A percentile compares a stretch with the other conserved stretches of the same genome.
Conservation (phyloP, 1,140 invertebrate species). For the Drosophila micromelanica region DNA sequence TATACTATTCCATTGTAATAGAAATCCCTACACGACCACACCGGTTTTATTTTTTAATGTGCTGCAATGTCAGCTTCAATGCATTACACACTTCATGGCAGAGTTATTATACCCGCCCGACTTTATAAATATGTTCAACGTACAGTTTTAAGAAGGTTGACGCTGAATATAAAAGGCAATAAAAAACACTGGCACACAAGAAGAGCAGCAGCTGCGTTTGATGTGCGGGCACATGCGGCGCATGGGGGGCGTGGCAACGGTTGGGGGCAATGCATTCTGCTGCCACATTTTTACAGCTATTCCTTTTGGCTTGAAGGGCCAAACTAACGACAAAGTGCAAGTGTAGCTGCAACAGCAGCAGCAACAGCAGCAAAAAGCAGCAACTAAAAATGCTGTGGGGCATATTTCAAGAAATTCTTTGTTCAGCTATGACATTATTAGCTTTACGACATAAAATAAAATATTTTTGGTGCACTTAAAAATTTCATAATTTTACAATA, state of each 20-base stretch:
- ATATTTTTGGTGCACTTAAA: background rate
- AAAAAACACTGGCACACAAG: background rate
- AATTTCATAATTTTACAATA: slow-evolving; percentile 4
- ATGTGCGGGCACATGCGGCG: slow-evolving; percentile 37
- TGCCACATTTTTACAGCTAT: slow-evolving; percentile 43
- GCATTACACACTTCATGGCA: background rate
- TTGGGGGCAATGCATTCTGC: slow-evolving; percentile 39
- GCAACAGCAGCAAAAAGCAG: background rate
- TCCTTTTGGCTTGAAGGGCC: slow-evolving; percentile 30
- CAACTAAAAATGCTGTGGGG: background rate
- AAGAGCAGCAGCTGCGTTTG: slow-evolving; percentile 70
- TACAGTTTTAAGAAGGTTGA: slow-evolving; percentile 40
- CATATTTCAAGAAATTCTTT: slow-evolving; percentile 27
- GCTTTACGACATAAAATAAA: slow-evolving; percentile 11
- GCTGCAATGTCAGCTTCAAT: background rate
- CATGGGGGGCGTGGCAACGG: slow-evolving; percentile 8
- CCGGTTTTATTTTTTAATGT: no score
- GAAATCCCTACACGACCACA: no score
- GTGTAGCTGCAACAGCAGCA: slow-evolving; percentile 17
- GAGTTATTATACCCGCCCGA: background rate
- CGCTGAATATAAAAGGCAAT: slow-evolving; percentile 21
- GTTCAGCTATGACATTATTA: slow-evolving; percentile 27
- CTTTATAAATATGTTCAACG: slow-evolving; percentile 9
- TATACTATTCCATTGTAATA: no score
- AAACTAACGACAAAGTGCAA: slow-evolving; percentile 39